Evolutionary conservation across 1,140 invertebrate species (phyloP), one percentile per base, ranked within the genome.

Genomic region (Aethina tumida): DNA sequence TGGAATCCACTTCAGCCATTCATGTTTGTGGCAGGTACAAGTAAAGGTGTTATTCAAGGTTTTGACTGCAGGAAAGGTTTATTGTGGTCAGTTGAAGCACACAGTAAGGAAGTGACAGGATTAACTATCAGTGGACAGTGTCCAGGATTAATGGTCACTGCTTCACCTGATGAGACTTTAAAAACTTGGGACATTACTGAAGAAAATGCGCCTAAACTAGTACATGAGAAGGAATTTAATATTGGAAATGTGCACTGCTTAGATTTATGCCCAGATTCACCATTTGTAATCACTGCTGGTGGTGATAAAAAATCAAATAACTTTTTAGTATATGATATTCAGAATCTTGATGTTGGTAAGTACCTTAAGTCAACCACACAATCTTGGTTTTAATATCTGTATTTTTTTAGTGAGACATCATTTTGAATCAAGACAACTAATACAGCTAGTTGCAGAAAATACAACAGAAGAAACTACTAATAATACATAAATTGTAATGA

Each of bases 221-320:
- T 60, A 2, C 27, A 64, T 50, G 71, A 76, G 52, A 75, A 77
- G 36, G 59, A 71, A 39, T 66, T 71, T 45, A 74, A 75, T 44
- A 69, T 85, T 59, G 85, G 84, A 2, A 66, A 70, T 3, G 63
- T 89, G 18, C 77, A 84, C 51, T 85, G 84, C 60, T 64, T 86
- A 16, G 70, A 73, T 8, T 59, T 73, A 19, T 86, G 78, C 61
- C 87, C 87, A 4, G 84, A 95, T 54, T 78, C 75, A 55, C 81
- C 87, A 6, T 82, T 83, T 59, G 68, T 82, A 7, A 71, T 91
- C 50, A 79, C 79, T 25, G 65, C 80, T 40, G 90, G 90, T 25
- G 90, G 90, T 1, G 86, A 90, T 55, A 83, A 85, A 49, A 83
- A 85, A 50, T 71, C 77, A 14, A 73, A 83, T 44, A 79, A 79